Percentiles rank a stretch among this genome's conserved stretches.
Conservation (phyloP, 2,888 invertebrate species). For the Lottia gigantea region DNA sequence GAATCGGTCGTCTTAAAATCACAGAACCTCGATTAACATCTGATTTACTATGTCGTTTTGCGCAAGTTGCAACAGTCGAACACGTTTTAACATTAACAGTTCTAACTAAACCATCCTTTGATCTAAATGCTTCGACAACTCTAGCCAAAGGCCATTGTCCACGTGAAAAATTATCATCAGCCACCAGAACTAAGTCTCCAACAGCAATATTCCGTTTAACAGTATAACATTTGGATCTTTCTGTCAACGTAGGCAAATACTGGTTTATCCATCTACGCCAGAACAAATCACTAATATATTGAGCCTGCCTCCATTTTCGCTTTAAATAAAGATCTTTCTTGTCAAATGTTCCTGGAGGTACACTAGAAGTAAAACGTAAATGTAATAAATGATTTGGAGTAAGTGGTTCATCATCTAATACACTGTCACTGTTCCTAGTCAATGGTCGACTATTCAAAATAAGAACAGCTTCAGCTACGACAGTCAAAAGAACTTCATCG, state of each 20-base stretch:
- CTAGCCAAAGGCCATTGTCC: constrained; percentile 7
- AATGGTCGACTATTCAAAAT: constrained; percentile 30
- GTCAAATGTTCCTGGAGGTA: constrained; percentile 23
- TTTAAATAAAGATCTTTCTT: constrained; percentile 2
- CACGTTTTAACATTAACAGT: no score
- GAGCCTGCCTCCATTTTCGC: constrained; percentile 5
- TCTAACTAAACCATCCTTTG: no score
- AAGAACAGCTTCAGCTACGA: constrained; percentile 30
- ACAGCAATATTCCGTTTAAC: neutral
- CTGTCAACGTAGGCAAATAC: constrained; percentile 2
- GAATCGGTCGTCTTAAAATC: no score
- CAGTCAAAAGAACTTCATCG: constrained; percentile 31
- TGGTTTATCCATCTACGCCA: neutral
- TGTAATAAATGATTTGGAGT: constrained; percentile 59
- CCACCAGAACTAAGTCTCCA: neutral
- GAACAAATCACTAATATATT: neutral
- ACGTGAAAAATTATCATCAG: neutral
- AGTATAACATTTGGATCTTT: neutral
- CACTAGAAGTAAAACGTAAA: constrained; percentile 7
- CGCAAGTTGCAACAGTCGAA: no score
- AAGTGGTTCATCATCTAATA: constrained; percentile 28
- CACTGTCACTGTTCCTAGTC: constrained; percentile 15
- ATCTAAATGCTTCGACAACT: no score
- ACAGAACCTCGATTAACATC: neutral
- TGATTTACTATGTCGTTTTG: no score